A percentile compares a stretch with the other conserved stretches of the same genome.
phyloP scores from a whole-genome alignment of 2,888 invertebrate genomes.

The Pimpla rufipes region DNA sequence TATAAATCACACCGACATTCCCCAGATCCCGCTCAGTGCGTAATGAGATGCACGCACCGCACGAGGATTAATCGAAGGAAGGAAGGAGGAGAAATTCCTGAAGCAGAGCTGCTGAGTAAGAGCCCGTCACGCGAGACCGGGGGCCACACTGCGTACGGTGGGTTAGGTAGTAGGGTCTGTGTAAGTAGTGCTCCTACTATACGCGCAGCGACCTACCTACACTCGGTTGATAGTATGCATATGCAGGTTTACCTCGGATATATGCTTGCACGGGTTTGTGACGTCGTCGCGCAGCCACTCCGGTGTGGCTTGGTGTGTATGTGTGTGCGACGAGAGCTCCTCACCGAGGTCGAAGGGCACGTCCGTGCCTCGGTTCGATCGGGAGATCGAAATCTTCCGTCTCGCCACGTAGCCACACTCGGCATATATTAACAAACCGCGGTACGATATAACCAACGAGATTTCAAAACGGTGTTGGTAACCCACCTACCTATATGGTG shows the following conservation, averaged over 20 bases:
- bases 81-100: constrained; percentile 50
- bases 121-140: constrained; percentile 50
- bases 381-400: constrained; percentile 15
- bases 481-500: not conserved
- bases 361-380: constrained; percentile 29
- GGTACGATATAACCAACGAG: not conserved
- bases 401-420: not conserved
- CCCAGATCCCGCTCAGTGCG: constrained; percentile 34
- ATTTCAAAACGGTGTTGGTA: not conserved
- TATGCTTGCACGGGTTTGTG: constrained; percentile 11
- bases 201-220: not conserved
- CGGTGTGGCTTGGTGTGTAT: too few species aligned
- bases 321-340: not conserved
- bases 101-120: constrained; percentile 36
- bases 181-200: not conserved
- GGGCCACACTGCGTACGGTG: not conserved
- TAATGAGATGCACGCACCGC: constrained; percentile 52
- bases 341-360: constrained; percentile 16
- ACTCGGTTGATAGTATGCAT: constrained; percentile 2
- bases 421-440: not conserved
- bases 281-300: constrained; percentile 4
- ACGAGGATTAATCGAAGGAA: constrained; percentile 53
- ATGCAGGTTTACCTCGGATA: not conserved
- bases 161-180: too few species aligned
- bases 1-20: constrained; percentile 65